These are phyloP conservation scores for Chromobotia macracanthus DNA, from an alignment of 2,797 vertebrate genomes.

Conservation along the genomic window DNA sequence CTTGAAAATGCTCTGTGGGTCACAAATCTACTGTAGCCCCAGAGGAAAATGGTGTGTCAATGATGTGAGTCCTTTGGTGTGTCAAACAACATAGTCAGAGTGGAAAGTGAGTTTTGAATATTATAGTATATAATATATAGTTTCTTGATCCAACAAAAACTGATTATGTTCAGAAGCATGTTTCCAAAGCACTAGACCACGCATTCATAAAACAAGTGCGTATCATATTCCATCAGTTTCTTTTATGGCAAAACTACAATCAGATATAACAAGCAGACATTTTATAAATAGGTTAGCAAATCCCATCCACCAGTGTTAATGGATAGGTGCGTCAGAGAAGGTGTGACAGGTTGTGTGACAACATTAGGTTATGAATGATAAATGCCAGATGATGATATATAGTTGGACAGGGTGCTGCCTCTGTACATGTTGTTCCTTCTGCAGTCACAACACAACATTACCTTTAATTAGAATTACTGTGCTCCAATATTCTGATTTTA, in stretches of 20 bases:
- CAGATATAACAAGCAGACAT: not conserved
- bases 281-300: not conserved
- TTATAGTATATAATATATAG: too few species aligned
- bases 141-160: not conserved
- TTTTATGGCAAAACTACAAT: not conserved
- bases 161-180: not conserved
- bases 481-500: not conserved
- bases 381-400: constrained; percentile 9
- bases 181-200: not conserved
- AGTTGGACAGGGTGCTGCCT: not conserved
- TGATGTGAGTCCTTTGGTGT: too few species aligned
- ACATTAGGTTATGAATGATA: constrained; percentile 8
- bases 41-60: constrained; percentile 14
- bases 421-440: not conserved
- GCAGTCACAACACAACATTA: not conserved
- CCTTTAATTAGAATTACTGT: not conserved
- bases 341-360: not conserved
- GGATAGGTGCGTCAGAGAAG: not conserved
- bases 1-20: constrained; percentile 3
- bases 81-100: too few species aligned
- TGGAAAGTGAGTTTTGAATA: not conserved
- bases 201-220: not conserved
- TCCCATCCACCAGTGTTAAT: not conserved
- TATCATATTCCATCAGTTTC: not conserved
- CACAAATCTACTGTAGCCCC: constrained; percentile 6